phyloP scores from a whole-genome alignment of 2,113 vertebrate genomes.

The Salvator merianae region DNA sequence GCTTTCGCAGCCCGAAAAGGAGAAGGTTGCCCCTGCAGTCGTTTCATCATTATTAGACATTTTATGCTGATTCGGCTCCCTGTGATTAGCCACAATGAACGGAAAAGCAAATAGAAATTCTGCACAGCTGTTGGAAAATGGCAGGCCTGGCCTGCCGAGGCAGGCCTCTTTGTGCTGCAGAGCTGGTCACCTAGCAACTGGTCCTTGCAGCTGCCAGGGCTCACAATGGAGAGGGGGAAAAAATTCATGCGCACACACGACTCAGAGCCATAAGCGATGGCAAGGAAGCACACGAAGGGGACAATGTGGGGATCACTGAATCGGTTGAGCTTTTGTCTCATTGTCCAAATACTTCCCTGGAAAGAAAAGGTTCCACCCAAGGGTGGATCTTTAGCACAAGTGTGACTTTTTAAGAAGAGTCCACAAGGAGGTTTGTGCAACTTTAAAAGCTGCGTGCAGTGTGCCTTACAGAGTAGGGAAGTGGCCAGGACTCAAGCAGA shows the following conservation, averaged over 20 bases:
- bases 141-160: conserved; percentile 87
- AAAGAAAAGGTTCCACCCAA: conserved; percentile 1
- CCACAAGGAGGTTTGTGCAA: too few relatives aligned
- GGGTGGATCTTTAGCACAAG: neutral
- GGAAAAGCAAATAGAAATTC: conserved; percentile 76
- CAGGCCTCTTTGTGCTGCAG: conserved; percentile 91
- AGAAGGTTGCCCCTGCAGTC: conserved; percentile 52
- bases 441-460: too few relatives aligned
- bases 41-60: conserved; percentile 58
- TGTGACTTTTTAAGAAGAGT: conserved; percentile 5
- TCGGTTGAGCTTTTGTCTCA: conserved; percentile 75
- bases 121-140: conserved; percentile 79
- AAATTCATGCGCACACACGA: neutral
- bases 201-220: conserved; percentile 84
- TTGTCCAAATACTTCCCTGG: conserved; percentile 43
- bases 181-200: conserved; percentile 94
- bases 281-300: conserved; percentile 72
- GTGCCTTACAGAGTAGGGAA: neutral
- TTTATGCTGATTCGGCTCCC: conserved; percentile 70
- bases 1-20: conserved; percentile 39
- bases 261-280: conserved; percentile 72
- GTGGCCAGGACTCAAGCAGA: neutral
- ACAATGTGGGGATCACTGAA: conserved; percentile 64
- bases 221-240: conserved; percentile 4
- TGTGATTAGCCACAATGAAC: conserved; percentile 72